Evolutionary conservation across 2,113 vertebrate genomes (phyloP).

Genomic region (Oreochromis niloticus): DNA sequence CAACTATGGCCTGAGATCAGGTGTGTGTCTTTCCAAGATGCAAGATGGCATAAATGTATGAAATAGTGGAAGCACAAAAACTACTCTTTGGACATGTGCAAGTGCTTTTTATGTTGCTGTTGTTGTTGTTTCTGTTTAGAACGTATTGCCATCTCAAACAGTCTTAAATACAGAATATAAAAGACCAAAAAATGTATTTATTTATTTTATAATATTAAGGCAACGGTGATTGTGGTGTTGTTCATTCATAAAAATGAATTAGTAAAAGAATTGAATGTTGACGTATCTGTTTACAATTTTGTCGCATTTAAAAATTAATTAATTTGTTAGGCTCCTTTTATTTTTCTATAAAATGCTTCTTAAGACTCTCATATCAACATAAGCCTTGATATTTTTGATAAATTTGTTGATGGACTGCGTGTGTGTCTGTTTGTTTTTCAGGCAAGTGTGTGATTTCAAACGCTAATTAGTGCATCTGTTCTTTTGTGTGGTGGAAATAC

Average conservation of each 20-base stretch:
- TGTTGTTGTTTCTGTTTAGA: background rate
- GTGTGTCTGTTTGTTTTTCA: background rate
- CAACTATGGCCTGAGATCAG: background rate
- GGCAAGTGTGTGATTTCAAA: background rate
- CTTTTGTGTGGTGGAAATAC: background rate
- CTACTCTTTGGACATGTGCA: background rate
- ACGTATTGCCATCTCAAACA: background rate
- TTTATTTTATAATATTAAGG: background rate
- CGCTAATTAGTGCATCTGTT: conserved; percentile 24
- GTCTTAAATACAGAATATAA: background rate
- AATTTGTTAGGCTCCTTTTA: background rate
- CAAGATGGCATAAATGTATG: background rate
- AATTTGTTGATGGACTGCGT: background rate
- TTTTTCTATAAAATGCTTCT: background rate
- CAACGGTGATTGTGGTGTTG: background rate
- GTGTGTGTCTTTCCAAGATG: background rate
- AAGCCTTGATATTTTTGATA: background rate
- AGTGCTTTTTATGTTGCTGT: background rate
- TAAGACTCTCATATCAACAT: background rate
- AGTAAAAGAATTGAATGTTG: background rate
- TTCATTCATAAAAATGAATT: background rate
- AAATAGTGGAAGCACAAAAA: background rate
- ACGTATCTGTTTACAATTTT: background rate
- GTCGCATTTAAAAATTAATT: background rate
- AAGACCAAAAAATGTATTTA: background rate